A percentile compares a stretch with the other conserved stretches of the same genome.
phyloP scores from a whole-genome alignment of 2,888 invertebrate species.

The Pristionchus fissidentatus region DNA sequence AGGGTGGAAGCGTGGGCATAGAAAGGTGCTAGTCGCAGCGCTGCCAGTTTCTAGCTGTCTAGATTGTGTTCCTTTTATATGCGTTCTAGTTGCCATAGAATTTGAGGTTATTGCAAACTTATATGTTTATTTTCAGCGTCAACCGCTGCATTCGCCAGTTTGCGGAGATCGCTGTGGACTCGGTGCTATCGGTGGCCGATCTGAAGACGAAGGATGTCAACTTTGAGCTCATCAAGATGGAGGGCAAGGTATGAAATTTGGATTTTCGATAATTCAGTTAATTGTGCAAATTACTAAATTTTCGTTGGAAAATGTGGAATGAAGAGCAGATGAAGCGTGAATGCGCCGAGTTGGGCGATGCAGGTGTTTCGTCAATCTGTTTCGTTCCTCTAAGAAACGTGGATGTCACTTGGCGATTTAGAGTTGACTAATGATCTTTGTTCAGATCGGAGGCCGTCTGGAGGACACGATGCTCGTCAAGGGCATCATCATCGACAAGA shows the following conservation, averaged over 20 bases:
- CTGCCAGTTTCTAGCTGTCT: too few species aligned
- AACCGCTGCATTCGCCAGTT: constrained; percentile 96
- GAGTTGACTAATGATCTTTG: too few species aligned
- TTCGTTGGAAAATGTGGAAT: background rate
- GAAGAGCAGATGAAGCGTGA: too few species aligned
- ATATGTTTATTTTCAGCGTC: constrained; percentile 80
- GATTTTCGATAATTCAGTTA: background rate
- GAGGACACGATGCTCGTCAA: constrained; percentile 96
- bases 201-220: constrained; percentile 94
- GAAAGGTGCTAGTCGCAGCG: background rate
- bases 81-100: too few species aligned
- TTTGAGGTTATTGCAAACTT: too few species aligned
- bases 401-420: background rate
- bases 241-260: constrained; percentile 83
- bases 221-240: constrained; percentile 98
- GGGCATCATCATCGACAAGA: constrained; percentile 97
- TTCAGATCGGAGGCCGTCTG: constrained; percentile 89
- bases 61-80: too few species aligned
- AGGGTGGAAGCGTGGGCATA: background rate
- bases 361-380: background rate
- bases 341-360: too few species aligned
- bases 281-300: too few species aligned
- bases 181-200: constrained; percentile 95
- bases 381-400: too few species aligned
- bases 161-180: constrained; percentile 98